A percentile compares a stretch with the other conserved stretches of the same genome.
phyloP scores from a whole-genome alignment of 2,888 invertebrate genomes.

The Scaptomyza polygonia region DNA sequence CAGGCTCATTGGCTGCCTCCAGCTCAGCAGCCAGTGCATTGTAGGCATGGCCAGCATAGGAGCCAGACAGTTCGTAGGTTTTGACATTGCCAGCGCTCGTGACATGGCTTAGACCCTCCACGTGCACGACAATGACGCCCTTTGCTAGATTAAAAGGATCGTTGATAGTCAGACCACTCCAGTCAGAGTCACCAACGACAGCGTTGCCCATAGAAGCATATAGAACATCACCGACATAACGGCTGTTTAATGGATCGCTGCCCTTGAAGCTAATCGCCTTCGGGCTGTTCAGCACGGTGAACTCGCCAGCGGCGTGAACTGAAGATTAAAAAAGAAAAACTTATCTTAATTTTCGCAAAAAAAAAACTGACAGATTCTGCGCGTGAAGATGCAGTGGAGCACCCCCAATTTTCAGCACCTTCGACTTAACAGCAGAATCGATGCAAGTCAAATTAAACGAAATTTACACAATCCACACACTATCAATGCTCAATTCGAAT shows the following conservation, averaged over 20 bases:
- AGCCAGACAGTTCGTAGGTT: slow-evolving; percentile 75
- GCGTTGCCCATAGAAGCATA: slow-evolving; percentile 90
- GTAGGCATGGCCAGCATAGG: slow-evolving; percentile 72
- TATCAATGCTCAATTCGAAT: not conserved
- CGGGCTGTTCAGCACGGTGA: slow-evolving; percentile 89
- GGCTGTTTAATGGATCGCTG: slow-evolving; percentile 86
- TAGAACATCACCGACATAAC: slow-evolving; percentile 89
- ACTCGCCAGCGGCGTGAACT: slow-evolving; percentile 85
- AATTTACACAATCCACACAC: slow-evolving; percentile 14
- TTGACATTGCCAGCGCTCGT: slow-evolving; percentile 70
- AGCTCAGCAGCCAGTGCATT: slow-evolving; percentile 87
- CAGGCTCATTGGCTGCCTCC: slow-evolving; percentile 86
- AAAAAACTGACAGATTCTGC: slow-evolving; percentile 46
- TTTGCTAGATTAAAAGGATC: slow-evolving; percentile 91
- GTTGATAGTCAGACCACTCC: slow-evolving; percentile 88
- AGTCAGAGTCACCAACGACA: slow-evolving; percentile 88
- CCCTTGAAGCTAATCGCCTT: slow-evolving; percentile 89
- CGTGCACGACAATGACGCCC: slow-evolving; percentile 88
- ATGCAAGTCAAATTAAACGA: slow-evolving; percentile 26
- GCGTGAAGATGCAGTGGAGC: slow-evolving; percentile 36
- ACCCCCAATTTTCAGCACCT: slow-evolving; percentile 13
- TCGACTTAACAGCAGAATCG: slow-evolving; percentile 31
- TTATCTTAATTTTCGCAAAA: not conserved
- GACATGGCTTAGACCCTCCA: slow-evolving; percentile 88
- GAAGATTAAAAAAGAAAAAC: not conserved